These are phyloP conservation scores for Scyliorhinus canicula DNA, from an alignment of 2,797 vertebrate species.

Conservation along the genomic window DNA sequence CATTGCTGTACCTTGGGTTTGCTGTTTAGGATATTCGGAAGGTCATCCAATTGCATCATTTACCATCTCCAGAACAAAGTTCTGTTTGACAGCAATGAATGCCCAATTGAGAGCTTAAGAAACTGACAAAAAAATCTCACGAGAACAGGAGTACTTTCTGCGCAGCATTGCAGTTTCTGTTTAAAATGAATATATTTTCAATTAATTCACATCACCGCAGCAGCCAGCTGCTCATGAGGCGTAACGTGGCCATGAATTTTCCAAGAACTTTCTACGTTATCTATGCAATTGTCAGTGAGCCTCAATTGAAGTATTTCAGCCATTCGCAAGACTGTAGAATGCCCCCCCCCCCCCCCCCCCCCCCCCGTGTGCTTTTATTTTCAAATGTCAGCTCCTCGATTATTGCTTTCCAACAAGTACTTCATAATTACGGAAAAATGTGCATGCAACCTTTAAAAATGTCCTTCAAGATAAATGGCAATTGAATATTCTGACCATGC, in stretches of 20 bases:
- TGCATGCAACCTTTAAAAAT: constrained; percentile 17
- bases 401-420: not conserved
- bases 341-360: too few species aligned
- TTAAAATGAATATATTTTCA: not conserved
- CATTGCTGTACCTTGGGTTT: not conserved
- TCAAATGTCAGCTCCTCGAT: constrained; percentile 25
- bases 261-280: not conserved
- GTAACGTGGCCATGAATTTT: not conserved
- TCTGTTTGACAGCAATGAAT: not conserved
- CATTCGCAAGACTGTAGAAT: not conserved
- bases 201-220: not conserved
- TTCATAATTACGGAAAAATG: not conserved
- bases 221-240: not conserved
- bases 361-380: not conserved
- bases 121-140: not conserved
- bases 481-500: not conserved
- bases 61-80: not conserved
- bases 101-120: not conserved
- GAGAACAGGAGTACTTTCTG: not conserved
- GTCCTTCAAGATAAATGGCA: constrained; percentile 9
- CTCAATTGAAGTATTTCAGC: not conserved
- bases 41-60: not conserved
- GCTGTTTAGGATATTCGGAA: not conserved
- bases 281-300: not conserved
- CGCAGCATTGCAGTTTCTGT: not conserved